These are phyloP conservation scores for Siniperca knerii DNA, from an alignment of 2,113 vertebrate species.

Conservation along the genomic window DNA sequence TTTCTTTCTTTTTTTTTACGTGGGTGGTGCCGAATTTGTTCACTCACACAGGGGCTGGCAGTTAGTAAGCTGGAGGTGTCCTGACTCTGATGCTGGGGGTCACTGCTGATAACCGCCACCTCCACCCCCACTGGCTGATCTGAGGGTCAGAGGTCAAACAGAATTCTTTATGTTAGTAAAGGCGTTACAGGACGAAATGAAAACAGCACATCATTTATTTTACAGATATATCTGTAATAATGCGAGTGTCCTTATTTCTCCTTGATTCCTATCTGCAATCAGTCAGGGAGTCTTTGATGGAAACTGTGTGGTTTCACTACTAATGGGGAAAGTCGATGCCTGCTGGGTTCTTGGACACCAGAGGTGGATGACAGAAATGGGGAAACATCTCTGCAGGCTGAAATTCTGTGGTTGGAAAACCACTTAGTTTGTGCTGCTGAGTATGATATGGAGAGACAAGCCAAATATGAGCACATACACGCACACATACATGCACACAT, in stretches of 20 bases:
- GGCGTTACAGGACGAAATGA: not conserved
- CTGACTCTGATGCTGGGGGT: conserved; percentile 91
- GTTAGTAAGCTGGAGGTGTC: conserved; percentile 90
- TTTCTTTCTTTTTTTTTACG: not conserved
- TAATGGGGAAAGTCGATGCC: conserved; percentile 75
- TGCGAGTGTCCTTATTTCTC: conserved; percentile 48
- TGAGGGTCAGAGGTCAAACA: conserved; percentile 76
- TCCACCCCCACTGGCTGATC: conserved; percentile 90
- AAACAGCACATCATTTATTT: conserved; percentile 23
- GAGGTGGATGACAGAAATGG: conserved; percentile 71
- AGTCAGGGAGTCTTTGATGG: conserved; percentile 60
- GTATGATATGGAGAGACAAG: conserved; percentile 70
- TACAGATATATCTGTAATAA: conserved; percentile 48
- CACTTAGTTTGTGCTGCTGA: conserved; percentile 75
- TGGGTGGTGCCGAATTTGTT: conserved; percentile 25
- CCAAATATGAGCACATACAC: conserved; percentile 61
- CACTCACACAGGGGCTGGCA: conserved; percentile 89
- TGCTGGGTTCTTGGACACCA: conserved; percentile 74
- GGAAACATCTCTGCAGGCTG: conserved; percentile 77
- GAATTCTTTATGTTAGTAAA: conserved; percentile 59
- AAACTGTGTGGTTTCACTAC: conserved; percentile 75
- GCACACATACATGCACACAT: conserved; percentile 50
- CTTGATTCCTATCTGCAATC: conserved; percentile 61
- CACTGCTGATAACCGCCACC: conserved; percentile 91
- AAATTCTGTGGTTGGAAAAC: conserved; percentile 81